Percentiles rank a stretch among this genome's conserved stretches.
Conservation (phyloP, 2,888 invertebrate species). For the Harmothoe impar region DNA sequence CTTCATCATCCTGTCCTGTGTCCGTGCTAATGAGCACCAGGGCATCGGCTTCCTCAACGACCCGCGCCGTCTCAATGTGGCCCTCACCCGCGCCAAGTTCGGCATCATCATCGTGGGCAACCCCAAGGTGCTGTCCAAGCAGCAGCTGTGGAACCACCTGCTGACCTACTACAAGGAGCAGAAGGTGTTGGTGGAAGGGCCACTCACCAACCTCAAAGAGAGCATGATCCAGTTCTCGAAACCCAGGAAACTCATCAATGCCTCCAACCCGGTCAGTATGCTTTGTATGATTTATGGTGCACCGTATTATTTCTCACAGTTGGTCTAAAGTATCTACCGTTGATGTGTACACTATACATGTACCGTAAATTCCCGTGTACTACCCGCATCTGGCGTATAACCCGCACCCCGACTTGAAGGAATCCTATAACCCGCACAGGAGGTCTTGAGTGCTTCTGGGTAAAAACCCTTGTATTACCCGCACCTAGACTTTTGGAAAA, state of each 20-base stretch:
- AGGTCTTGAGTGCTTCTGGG: too few species aligned
- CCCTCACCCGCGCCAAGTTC: constrained; percentile 97
- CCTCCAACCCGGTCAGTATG: constrained; percentile 90
- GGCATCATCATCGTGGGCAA: constrained; percentile 99
- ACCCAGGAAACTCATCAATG: constrained; percentile 96
- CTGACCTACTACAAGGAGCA: constrained; percentile 98
- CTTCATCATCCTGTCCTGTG: constrained; percentile 99
- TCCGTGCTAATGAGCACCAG: constrained; percentile 98
- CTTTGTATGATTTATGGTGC: not conserved
- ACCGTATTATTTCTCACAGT: not conserved
- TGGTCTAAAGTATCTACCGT: not conserved
- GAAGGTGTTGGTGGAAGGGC: constrained; percentile 97
- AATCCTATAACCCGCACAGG: too few species aligned
- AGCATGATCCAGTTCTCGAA: constrained; percentile 98
- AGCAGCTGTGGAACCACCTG: constrained; percentile 98
- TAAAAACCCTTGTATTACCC: too few species aligned
- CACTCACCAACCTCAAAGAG: constrained; percentile 97
- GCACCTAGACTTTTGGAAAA: too few species aligned
- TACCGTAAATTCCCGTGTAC: too few species aligned
- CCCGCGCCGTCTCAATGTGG: constrained; percentile 98
- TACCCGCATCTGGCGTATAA: too few species aligned
- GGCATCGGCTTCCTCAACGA: constrained; percentile 99
- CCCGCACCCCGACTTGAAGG: too few species aligned
- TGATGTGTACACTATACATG: too few species aligned
- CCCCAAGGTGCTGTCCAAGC: constrained; percentile 98